These are phyloP conservation scores for Achlya flavicornis DNA, from an alignment of 2,888 invertebrate species.

Conservation along the genomic window DNA sequence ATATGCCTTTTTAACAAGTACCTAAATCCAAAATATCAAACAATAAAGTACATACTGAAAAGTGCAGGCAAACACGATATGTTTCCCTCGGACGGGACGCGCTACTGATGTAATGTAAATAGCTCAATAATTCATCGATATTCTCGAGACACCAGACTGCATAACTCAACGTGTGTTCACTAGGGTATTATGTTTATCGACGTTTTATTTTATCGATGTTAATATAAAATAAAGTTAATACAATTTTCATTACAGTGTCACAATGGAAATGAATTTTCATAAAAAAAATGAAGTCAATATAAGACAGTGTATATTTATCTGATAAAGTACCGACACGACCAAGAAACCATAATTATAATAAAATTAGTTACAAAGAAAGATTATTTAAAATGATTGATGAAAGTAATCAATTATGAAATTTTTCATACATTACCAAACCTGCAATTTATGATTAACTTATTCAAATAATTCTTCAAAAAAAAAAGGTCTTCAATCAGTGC, in stretches of 20 bases:
- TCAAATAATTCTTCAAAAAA: too few species aligned
- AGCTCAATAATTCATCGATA: conserved; percentile 76
- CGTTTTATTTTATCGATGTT: conserved; percentile 30
- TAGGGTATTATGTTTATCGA: conserved; percentile 26
- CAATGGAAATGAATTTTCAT: too few species aligned
- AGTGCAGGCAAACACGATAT: conserved; percentile 37
- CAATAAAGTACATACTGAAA: conserved; percentile 30
- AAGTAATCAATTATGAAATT: too few species aligned
- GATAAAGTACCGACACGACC: too few species aligned
- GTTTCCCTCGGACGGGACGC: conserved; percentile 17
- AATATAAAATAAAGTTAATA: conserved; percentile 3
- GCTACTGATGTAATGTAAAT: conserved; percentile 75
- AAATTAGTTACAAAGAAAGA: too few species aligned
- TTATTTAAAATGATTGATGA: too few species aligned
- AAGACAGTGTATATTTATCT: too few species aligned
- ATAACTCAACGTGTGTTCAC: conserved; percentile 58
- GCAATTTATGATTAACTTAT: too few species aligned
- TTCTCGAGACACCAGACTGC: conserved; percentile 67
- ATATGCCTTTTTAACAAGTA: not conserved
- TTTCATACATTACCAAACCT: too few species aligned
- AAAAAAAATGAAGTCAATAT: too few species aligned
- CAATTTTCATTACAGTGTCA: not conserved
- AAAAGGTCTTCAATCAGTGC: too few species aligned
- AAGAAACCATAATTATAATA: too few species aligned
- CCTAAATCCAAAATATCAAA: conserved; percentile 25